Evolutionary conservation across 2,797 vertebrate genomes (phyloP), one percentile per base, ranked within the genome.

Genomic region (Coccyzus lansbergi): DNA sequence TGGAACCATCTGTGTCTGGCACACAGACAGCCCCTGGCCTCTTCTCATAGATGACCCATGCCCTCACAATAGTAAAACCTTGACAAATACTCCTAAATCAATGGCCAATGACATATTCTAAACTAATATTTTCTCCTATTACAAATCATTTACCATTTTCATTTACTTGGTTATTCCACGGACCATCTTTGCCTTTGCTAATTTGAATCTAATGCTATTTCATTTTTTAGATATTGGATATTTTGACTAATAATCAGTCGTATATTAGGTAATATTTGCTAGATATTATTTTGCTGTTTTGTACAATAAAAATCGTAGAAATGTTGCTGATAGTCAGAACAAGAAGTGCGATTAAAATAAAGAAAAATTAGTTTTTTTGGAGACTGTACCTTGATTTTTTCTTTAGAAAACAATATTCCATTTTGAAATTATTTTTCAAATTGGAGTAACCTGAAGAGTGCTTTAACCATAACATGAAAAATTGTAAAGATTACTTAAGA

Each of bases 1-100:
- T 36, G 14, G 11, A 70, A 44, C 18, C 1, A 2, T 6, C 10
- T n/a, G 22, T 49, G 34, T 20, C 26, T 1, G 1, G 28, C n/a
- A 13, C 5, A 9, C 38, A 56, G n/a, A 13, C 26, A 56, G 13
- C 17, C 8, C n/a, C 4, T 42, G 19, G 5, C 10, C 10, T 8
- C 20, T 24, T 3, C 20, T 46, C 44, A 11, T 15, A 19, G n/a
- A 40, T 9, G 7, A 42, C 10, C 42, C 14, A 15, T 18, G 15
- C 42, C 29, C 3, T 49, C 1, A 2, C 48, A 15, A 6, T 34
- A 15, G 14, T 51, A 46, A 40, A 53, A 20, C 6, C 19, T 46
- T 55, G 16, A 29, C 9, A 24, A 14, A 10, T 7, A 29, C 9
- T 59, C n/a, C 3, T 4, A 38, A 12, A 24, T 24, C 3, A 11